These are phyloP conservation scores for Muscina levida DNA, from an alignment of 2,888 invertebrate genomes.

Conservation along the genomic window DNA sequence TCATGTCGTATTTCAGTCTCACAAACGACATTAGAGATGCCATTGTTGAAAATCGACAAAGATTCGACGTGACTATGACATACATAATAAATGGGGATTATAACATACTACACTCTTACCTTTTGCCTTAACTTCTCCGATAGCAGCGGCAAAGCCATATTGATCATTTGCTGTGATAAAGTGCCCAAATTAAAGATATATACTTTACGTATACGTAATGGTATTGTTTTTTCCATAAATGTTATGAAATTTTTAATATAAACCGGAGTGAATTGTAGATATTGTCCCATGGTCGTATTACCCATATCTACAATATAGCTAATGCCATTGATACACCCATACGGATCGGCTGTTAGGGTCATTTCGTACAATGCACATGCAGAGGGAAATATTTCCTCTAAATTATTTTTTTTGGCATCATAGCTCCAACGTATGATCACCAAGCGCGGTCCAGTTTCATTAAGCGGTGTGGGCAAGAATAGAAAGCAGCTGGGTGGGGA, in stretches of 20 bases:
- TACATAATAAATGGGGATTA: too few relatives aligned
- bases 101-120: too few relatives aligned
- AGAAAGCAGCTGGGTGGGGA: constrained; percentile 74
- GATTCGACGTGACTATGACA: too few relatives aligned
- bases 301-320: constrained; percentile 82
- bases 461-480: constrained; percentile 75
- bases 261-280: constrained; percentile 82
- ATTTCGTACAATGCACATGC: constrained; percentile 82
- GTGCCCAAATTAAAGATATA: constrained; percentile 83
- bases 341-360: constrained; percentile 82
- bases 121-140: constrained; percentile 83
- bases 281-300: constrained; percentile 81
- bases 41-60: too few relatives aligned
- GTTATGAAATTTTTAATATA: constrained; percentile 82
- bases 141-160: constrained; percentile 82
- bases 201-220: constrained; percentile 82
- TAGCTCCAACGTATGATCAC: constrained; percentile 80
- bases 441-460: constrained; percentile 80
- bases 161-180: constrained; percentile 82
- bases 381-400: constrained; percentile 81
- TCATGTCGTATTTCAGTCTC: too few relatives aligned
- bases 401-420: constrained; percentile 80
- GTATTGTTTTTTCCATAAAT: constrained; percentile 83
- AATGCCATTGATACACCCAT: constrained; percentile 81
- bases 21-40: too few relatives aligned